Evolutionary conservation across 2,888 invertebrate species (phyloP), one percentile per base, ranked within the genome.

Genomic region (Drosophila kuntzei): DNA sequence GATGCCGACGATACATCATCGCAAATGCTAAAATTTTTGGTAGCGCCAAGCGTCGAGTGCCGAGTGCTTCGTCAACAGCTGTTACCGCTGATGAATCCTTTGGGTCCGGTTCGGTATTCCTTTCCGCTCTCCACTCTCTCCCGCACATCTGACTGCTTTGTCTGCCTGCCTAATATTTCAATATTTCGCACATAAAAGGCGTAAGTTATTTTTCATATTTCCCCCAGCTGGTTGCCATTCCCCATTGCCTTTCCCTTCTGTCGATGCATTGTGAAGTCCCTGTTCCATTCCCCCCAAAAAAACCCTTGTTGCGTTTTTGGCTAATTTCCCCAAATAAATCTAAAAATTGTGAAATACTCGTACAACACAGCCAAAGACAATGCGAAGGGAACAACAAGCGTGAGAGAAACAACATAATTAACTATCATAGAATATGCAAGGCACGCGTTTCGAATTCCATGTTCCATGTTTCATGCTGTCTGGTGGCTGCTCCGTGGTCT

Each of bases 1-100:
- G 87, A 87, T 87, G 90, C 85, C 82, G 44, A 69, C 87, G 87
- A 89, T 89, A 84, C 90, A 87, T 87, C 90, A 89, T 87, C 90
- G 83, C 89, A 88, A 89, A 85, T 87, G 89, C 75, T 81, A 85
- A 85, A 86, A 87, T 85, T 89, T 85, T 87, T 61, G 89, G 86
- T 71, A 77, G 65, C 69, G 51, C 62, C 59, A 59, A 60, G 59
- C 34, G 59, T 27, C 50, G 32, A 57, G 72, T 29, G 67, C 51
- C 59, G 50, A 66, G 43, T 50, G 72, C 76, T 71, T 64, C 87
- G 81, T 74, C 89, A 80, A 76, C 89, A 85, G 84, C 85, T 89
- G 89, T 80, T 84, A 77, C 87, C 84, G 74, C 84, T 85, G 85
- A 85, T 85, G 85, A 89, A 85, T 85, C 85, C 85, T 85, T 85